These are phyloP conservation scores for Myrmophylax atrothorax DNA, from an alignment of 2,113 vertebrate genomes.

Conservation along the genomic window DNA sequence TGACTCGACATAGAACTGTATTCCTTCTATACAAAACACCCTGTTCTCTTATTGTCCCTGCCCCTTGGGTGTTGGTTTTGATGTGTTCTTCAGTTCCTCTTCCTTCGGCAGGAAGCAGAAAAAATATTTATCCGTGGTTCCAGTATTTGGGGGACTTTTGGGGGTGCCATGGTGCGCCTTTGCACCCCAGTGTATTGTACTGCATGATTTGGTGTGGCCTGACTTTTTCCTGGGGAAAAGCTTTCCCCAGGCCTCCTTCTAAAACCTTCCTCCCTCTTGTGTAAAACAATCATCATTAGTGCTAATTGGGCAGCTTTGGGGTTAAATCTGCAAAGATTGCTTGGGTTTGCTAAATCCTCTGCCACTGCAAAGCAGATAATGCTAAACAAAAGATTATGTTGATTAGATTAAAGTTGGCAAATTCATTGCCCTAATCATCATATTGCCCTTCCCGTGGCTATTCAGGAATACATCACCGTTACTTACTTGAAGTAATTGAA, in stretches of 20 bases:
- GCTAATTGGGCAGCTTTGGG: slow-evolving; percentile 41
- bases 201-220: accelerated
- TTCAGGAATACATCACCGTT: slow-evolving; percentile 60
- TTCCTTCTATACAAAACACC: neutral
- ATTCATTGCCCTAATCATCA: slow-evolving; percentile 62
- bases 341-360: slow-evolving; percentile 61
- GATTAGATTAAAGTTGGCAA: slow-evolving; percentile 63
- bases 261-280: neutral
- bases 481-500: slow-evolving; percentile 70
- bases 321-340: slow-evolving; percentile 50
- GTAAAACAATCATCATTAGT: neutral
- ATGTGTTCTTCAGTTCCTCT: neutral
- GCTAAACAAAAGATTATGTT: slow-evolving; percentile 52
- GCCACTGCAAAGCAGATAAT: slow-evolving; percentile 57
- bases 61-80: neutral
- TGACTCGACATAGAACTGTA: accelerated
- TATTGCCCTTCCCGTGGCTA: slow-evolving; percentile 29
- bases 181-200: accelerated
- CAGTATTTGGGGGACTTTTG: neutral
- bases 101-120: neutral
- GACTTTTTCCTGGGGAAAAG: neutral
- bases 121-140: neutral
- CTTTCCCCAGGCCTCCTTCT: neutral
- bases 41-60: neutral
- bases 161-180: neutral